These are phyloP conservation scores for Hyposoter dolosus DNA, from an alignment of 2,888 invertebrate species.

Conservation along the genomic window DNA sequence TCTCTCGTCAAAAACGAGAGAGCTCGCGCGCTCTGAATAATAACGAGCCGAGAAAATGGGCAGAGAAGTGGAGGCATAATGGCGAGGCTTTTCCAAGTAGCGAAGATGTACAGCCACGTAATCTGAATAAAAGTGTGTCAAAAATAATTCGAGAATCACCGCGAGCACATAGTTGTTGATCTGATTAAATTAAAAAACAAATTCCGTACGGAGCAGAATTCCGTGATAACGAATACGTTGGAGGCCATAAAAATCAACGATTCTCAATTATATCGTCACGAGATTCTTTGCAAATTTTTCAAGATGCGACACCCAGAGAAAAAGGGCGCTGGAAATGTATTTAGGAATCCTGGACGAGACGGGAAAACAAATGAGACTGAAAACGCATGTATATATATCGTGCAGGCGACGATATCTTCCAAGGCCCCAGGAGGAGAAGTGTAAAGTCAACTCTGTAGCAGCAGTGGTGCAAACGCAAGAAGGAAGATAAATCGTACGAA, in stretches of 20 bases:
- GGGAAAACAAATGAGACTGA: slow-evolving; percentile 48
- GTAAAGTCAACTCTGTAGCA: slow-evolving; percentile 79
- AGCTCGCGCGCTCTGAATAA: slow-evolving; percentile 56
- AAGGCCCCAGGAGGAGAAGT: slow-evolving; percentile 73
- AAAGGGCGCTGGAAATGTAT: slow-evolving; percentile 38
- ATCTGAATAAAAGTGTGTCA: background rate
- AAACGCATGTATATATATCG: slow-evolving; percentile 20
- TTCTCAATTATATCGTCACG: slow-evolving; percentile 2
- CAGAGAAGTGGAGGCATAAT: slow-evolving; percentile 34
- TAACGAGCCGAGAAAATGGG: slow-evolving; percentile 43
- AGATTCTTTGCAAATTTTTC: background rate
- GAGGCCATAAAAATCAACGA: background rate
- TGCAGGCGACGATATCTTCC: slow-evolving; percentile 54
- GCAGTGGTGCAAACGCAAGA: slow-evolving; percentile 54
- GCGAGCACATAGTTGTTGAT: background rate
- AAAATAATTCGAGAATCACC: background rate
- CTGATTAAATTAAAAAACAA: background rate
- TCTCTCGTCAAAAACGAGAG: slow-evolving; percentile 68
- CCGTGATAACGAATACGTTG: background rate
- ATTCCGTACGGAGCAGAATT: background rate
- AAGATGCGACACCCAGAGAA: background rate
- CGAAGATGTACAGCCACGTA: background rate
- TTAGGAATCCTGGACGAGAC: slow-evolving; percentile 40
- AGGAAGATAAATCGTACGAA: slow-evolving; percentile 46
- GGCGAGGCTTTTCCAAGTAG: background rate